Base-by-base conservation (phyloP, 2,797 vertebrate genomes). In the Taeniopygia guttata region DNA sequence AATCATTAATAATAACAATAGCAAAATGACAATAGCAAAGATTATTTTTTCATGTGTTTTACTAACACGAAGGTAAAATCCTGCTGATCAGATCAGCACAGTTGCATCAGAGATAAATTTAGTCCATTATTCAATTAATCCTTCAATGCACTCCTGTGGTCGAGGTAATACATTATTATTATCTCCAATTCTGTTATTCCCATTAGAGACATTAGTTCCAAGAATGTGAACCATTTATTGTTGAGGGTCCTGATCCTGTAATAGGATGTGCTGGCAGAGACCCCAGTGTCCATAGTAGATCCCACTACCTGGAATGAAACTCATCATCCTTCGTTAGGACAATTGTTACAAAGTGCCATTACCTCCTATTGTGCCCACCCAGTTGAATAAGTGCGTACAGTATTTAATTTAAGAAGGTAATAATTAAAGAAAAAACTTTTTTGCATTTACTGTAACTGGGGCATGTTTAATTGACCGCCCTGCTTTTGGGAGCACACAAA, bases 41-140 rank as follows among this genome's bases (percentile, higher is more conserved):
- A 94, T 86, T 80, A 78, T 81, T 94, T 91, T 85, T 86, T 88
- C 46, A 59, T 81, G 56, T 58, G 48, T 78, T 94, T 94, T 89
- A 94, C 91, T 93, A 93, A 83, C 16, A 3, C 16, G 36, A 94
- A 91, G 67, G 72, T 51, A 90, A 66, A 87, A 80, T 76, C 54
- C n/a, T 67, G 5, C 45, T 79, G 85, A 78, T 93, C 81, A 92
- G 77, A 92, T 77, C 87, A 85, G 74, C 74, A 58, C 13, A 93
- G 63, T 79, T 89, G 72, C 49, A 91, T 94, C 73, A 80, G 75
- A 59, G 55, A 90, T 87, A 36, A 87, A 93, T 96, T 93, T 92
- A 51, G 74, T 70, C 76, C 59, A 77, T 96, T 93, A 94, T 89
- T 94, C 93, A 91, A 95, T 96, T 96, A 94, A 94, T 95, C 81